These are phyloP conservation scores for Machaerirhynchus nigripectus DNA, from an alignment of 2,113 vertebrate genomes.

Conservation along the genomic window DNA sequence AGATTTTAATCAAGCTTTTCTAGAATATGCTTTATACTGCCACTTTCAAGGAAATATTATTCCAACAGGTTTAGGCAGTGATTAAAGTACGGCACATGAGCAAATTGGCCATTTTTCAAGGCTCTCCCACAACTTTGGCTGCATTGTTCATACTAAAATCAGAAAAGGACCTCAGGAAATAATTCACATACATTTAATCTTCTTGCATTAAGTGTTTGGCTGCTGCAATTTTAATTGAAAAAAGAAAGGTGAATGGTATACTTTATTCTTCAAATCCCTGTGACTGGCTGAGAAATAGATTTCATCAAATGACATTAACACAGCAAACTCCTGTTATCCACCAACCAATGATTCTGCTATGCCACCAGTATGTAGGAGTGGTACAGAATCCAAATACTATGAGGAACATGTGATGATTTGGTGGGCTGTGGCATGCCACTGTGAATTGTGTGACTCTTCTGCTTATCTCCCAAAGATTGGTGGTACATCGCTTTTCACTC, in stretches of 20 bases:
- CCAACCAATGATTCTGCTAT: neutral
- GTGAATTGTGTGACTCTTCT: neutral
- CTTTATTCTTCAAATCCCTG: neutral
- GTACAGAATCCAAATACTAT: neutral
- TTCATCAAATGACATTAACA: neutral
- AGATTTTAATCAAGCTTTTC: conserved; percentile 20
- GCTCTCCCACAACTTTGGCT: neutral
- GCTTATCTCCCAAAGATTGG: neutral
- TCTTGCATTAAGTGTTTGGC: neutral
- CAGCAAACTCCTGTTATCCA: neutral
- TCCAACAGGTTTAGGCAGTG: conserved; percentile 9
- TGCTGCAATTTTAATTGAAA: neutral
- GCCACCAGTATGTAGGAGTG: neutral
- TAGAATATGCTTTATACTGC: neutral
- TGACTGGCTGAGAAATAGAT: neutral
- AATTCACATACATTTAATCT: neutral
- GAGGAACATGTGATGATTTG: neutral
- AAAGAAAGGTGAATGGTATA: neutral
- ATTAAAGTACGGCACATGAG: neutral
- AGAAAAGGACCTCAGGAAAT: conserved; percentile 30
- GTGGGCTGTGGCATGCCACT: neutral
- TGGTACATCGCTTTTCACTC: neutral
- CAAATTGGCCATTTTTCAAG: conserved; percentile 24
- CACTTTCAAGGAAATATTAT: conserved; percentile 37
- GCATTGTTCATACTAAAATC: neutral